phyloP scores from a whole-genome alignment of 2,888 invertebrate species.

The Eurytoma californica region DNA sequence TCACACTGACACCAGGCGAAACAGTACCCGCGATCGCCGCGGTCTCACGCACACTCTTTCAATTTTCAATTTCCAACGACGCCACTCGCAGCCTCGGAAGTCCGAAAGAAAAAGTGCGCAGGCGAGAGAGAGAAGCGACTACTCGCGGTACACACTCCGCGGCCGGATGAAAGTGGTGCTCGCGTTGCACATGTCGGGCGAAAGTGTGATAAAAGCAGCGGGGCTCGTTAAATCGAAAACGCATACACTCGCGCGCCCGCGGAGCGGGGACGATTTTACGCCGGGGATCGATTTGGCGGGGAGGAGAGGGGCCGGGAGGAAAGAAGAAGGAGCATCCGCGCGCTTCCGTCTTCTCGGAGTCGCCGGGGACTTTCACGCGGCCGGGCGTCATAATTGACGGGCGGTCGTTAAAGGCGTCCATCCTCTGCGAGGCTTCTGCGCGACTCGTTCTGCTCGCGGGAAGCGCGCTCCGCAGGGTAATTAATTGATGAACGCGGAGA shows the following conservation, averaged over 20 bases:
- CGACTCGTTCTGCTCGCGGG: too few species aligned
- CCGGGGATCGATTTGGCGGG: not conserved
- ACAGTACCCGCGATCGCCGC: too few species aligned
- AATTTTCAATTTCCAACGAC: slow-evolving; percentile 29
- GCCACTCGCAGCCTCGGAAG: not conserved
- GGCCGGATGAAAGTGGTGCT: slow-evolving; percentile 34
- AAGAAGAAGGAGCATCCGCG: not conserved
- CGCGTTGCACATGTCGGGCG: slow-evolving; percentile 35
- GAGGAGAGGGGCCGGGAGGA: not conserved
- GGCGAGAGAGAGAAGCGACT: not conserved
- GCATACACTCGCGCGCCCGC: not conserved
- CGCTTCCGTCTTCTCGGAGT: too few species aligned
- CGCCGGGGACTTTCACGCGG: too few species aligned
- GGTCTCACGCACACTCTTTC: not conserved
- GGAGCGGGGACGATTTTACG: not conserved
- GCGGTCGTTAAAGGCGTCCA: too few species aligned
- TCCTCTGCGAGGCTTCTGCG: too few species aligned
- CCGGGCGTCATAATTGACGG: too few species aligned
- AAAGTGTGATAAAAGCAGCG: slow-evolving; percentile 52
- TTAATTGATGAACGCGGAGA: too few species aligned
- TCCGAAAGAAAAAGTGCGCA: not conserved
- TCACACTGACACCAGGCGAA: too few species aligned
- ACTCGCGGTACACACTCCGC: not conserved
- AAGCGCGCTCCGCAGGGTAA: too few species aligned
- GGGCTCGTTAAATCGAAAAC: slow-evolving; percentile 47